Conservation (phyloP, 92 coral and sea anemone genomes). For the Epizoanthus stellaris region DNA sequence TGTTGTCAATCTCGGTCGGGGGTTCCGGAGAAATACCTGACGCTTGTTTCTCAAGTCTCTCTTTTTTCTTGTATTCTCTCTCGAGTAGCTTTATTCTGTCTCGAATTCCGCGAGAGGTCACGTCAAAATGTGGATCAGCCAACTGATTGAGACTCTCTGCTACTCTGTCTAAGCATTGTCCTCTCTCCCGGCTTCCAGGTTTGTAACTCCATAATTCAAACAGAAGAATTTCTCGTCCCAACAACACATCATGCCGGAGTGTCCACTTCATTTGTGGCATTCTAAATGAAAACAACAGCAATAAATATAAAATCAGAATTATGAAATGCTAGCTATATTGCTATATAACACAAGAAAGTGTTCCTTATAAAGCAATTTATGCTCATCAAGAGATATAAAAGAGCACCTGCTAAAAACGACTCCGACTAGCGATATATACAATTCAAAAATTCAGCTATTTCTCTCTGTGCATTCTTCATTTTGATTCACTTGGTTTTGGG, state of each 20-base stretch:
- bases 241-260: conserved; percentile 37
- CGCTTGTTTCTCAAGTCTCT: conserved; percentile 38
- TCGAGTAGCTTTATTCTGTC: conserved; percentile 56
- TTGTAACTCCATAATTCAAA: conserved; percentile 57
- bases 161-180: conserved; percentile 52
- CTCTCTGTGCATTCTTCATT: too few relatives aligned
- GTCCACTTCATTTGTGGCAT: conserved; percentile 41
- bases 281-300: neutral
- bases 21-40: conserved; percentile 37
- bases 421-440: too few relatives aligned
- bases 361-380: too few relatives aligned
- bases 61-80: conserved; percentile 45
- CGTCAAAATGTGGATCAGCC: conserved; percentile 44
- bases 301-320: neutral
- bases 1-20: too few relatives aligned
- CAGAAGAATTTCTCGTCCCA: conserved; percentile 49
- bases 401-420: too few relatives aligned
- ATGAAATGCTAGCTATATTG: neutral
- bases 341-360: too few relatives aligned
- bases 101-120: conserved; percentile 50
- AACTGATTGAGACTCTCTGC: conserved; percentile 56
- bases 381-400: too few relatives aligned
- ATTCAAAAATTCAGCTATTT: too few relatives aligned
- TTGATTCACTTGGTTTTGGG: too few relatives aligned
- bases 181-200: conserved; percentile 58